Conservation (phyloP, 2,113 vertebrate species). For the Riparia riparia region DNA sequence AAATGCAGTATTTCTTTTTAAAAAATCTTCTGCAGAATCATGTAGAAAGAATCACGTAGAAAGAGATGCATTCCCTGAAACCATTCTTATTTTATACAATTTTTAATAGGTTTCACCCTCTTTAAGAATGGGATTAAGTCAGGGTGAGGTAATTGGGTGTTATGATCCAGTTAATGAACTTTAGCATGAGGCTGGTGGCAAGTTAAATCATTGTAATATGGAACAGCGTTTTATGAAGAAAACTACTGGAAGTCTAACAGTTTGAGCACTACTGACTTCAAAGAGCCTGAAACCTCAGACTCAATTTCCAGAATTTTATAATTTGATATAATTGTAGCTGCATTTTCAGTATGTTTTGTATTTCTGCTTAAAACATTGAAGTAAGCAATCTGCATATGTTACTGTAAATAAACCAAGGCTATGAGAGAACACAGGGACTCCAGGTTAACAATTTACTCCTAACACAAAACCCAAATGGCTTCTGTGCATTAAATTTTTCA, state of each 20-base stretch:
- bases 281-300: neutral
- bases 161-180: constrained; percentile 20
- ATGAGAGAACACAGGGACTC: neutral
- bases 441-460: neutral
- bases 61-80: neutral
- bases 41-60: neutral
- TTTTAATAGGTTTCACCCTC: neutral
- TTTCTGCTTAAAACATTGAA: neutral
- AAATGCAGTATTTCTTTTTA: neutral
- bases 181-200: neutral
- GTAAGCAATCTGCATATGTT: neutral
- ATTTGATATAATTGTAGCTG: constrained; percentile 19
- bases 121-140: constrained; percentile 12
- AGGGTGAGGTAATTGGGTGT: neutral
- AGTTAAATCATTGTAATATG: constrained; percentile 29
- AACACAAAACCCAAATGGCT: neutral
- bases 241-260: constrained; percentile 37
- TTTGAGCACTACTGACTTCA: constrained; percentile 24
- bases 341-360: neutral
- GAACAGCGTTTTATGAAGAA: neutral
- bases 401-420: constrained; percentile 18
- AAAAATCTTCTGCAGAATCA: neutral
- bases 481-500: neutral
- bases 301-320: constrained; percentile 8
- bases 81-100: neutral